phyloP scores from a whole-genome alignment of 2,797 vertebrate species.

The Pseudochirops cupreus region DNA sequence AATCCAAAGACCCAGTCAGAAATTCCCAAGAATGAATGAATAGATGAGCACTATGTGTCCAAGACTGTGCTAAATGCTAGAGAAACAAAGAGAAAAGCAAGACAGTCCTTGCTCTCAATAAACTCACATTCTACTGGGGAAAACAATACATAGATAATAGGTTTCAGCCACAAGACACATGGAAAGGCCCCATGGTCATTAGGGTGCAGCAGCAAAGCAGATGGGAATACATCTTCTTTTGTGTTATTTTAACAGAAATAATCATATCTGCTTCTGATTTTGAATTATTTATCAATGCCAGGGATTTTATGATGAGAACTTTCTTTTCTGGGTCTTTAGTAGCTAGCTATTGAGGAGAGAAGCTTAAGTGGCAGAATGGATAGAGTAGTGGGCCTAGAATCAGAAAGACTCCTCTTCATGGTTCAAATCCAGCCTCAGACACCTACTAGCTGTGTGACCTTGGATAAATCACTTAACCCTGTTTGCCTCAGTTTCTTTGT shows the following conservation, averaged over 20 bases:
- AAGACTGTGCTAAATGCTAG: background rate
- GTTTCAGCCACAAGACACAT: background rate
- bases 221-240: background rate
- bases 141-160: background rate
- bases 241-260: background rate
- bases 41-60: background rate
- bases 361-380: background rate
- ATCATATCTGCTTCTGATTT: background rate
- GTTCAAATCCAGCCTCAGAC: constrained; percentile 4
- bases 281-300: background rate
- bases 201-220: background rate
- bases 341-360: background rate
- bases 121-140: background rate
- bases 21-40: background rate
- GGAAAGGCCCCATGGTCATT: background rate
- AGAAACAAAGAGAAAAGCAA: background rate
- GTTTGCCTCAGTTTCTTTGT: background rate
- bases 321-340: background rate
- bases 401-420: background rate
- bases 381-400: background rate
- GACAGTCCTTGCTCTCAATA: background rate
- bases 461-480: background rate
- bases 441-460: background rate
- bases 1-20: background rate
- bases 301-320: background rate